Evolutionary conservation across 2,113 vertebrate species (phyloP).

Genomic region (Tragelaphus scriptus): DNA sequence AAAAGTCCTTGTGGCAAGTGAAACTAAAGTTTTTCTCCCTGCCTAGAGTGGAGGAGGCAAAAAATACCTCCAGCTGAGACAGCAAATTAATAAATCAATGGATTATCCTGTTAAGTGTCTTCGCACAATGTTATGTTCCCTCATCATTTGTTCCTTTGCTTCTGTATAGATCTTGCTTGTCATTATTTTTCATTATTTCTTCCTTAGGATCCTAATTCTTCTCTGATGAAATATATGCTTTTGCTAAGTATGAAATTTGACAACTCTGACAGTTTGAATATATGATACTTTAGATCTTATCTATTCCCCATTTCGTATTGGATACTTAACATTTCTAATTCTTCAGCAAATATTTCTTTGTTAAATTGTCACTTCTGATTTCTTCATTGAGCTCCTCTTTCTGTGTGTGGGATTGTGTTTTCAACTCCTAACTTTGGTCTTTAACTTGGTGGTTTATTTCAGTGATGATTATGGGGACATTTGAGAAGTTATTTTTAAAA

Average conservation of each 20-base stretch:
- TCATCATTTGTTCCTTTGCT: neutral
- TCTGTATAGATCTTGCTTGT: neutral
- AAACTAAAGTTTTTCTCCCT: neutral
- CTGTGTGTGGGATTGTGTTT: neutral
- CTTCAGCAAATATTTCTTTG: neutral
- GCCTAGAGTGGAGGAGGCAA: neutral
- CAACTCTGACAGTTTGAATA: neutral
- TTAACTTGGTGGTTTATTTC: neutral
- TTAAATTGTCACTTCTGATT: neutral
- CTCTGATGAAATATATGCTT: neutral
- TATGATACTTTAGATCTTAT: neutral
- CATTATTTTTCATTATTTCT: neutral
- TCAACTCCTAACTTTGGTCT: neutral
- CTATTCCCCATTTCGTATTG: neutral
- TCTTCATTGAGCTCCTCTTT: neutral
- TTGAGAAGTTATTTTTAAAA: neutral
- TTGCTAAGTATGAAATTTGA: neutral
- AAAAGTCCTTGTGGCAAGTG: neutral
- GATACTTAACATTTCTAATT: conserved; percentile 7
- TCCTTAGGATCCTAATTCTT: neutral
- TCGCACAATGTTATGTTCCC: neutral
- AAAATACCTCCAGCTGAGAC: neutral
- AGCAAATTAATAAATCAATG: neutral
- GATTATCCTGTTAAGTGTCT: neutral
- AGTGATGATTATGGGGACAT: neutral